Conservation (phyloP, 2,888 invertebrate species). For the Calliopum simillimum region DNA sequence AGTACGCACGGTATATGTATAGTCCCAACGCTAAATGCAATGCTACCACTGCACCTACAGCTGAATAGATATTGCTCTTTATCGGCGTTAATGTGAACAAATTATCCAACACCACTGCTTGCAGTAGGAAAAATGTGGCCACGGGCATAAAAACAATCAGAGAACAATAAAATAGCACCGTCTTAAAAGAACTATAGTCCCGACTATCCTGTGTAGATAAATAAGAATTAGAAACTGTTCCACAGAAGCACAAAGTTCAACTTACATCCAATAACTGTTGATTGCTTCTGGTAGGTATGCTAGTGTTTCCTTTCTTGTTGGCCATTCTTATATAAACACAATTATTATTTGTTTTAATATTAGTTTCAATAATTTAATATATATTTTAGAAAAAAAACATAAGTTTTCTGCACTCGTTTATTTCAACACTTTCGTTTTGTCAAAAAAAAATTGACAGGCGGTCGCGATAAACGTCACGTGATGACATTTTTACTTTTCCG, state of each 20-base stretch:
- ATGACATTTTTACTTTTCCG: constrained; percentile 26
- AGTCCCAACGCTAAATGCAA: constrained; percentile 82
- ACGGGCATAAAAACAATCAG: constrained; percentile 83
- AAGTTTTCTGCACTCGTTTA: not conserved
- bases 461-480: constrained; percentile 17
- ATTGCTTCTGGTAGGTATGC: constrained; percentile 27
- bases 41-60: constrained; percentile 79
- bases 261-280: constrained; percentile 43
- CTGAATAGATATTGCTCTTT: constrained; percentile 82
- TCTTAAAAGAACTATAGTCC: constrained; percentile 79
- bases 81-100: constrained; percentile 70
- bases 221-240: not conserved
- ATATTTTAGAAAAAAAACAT: not conserved
- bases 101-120: constrained; percentile 79
- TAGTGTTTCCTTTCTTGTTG: constrained; percentile 22
- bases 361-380: not conserved
- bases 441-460: constrained; percentile 25
- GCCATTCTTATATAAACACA: constrained; percentile 1
- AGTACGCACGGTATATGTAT: constrained; percentile 84
- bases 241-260: not conserved
- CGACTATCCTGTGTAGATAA: constrained; percentile 63
- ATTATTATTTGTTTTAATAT: too few species aligned
- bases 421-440: not conserved
- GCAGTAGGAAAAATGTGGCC: constrained; percentile 78
- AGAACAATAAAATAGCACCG: constrained; percentile 81